These are phyloP conservation scores for Brachionus calyciflorus DNA, from an alignment of 1,140 invertebrate genomes.

Conservation along the genomic window DNA sequence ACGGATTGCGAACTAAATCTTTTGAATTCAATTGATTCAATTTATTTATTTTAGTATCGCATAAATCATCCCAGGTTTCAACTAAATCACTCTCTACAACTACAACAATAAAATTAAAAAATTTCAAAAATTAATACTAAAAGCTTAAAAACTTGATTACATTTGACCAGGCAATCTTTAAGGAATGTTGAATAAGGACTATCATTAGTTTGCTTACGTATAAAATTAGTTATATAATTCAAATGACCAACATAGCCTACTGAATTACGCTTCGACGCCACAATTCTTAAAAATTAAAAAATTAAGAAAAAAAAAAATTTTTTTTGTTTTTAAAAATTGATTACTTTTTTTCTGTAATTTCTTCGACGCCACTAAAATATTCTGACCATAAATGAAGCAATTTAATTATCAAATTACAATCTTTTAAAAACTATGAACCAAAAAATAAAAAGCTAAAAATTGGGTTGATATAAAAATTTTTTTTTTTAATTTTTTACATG, in stretches of 20 bases:
- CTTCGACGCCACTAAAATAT: constrained; percentile 22
- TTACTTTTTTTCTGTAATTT: constrained; percentile 42
- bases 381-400: constrained; percentile 30
- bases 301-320: not conserved
- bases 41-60: constrained; percentile 39
- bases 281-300: not conserved
- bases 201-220: not conserved
- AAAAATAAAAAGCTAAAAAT: too few relatives aligned
- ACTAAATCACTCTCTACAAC: constrained; percentile 10
- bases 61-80: constrained; percentile 8
- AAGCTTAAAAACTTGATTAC: not conserved
- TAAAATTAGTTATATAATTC: constrained; percentile 22
- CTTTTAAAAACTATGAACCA: constrained; percentile 39
- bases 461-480: not conserved
- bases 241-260: constrained; percentile 44
- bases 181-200: constrained; percentile 4
- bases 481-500: constrained; percentile 4
- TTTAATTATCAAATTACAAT: constrained; percentile 45
- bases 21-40: constrained; percentile 24
- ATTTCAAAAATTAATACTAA: not conserved
- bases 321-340: not conserved
- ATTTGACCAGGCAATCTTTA: constrained; percentile 2
- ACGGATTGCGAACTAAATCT: constrained; percentile 37
- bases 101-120: not conserved
- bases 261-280: not conserved